Percentiles rank a stretch among this genome's conserved stretches.
phyloP scores from a whole-genome alignment of 2,113 vertebrate species.

The Pseudois nayaur region DNA sequence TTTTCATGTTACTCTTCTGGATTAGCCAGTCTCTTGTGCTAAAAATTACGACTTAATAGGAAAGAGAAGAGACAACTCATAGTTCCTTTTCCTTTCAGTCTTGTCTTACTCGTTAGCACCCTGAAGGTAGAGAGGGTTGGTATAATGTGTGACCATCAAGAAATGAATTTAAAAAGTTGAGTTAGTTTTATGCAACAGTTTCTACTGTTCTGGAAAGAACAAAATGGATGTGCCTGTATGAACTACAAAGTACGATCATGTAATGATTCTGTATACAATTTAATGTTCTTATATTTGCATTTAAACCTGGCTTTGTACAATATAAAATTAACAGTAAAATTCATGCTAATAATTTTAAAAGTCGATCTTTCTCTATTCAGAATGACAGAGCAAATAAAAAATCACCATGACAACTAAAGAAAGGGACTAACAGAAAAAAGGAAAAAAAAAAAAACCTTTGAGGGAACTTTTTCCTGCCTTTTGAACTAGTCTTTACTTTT shows the following conservation, averaged over 20 bases:
- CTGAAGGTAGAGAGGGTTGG: not conserved
- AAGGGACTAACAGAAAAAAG: not conserved
- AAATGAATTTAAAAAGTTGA: not conserved
- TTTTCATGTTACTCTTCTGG: not conserved
- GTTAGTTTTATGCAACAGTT: not conserved
- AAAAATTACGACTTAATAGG: not conserved
- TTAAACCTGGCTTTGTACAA: not conserved
- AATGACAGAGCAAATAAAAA: slow-evolving; percentile 21
- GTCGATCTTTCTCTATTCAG: not conserved
- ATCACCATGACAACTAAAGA: not conserved
- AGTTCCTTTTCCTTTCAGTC: not conserved
- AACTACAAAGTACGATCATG: not conserved
- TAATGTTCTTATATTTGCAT: not conserved
- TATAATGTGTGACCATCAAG: not conserved
- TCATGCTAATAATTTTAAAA: not conserved
- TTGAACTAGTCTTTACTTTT: not conserved
- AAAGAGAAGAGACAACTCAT: not conserved
- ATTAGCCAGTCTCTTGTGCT: not conserved
- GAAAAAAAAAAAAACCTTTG: not conserved
- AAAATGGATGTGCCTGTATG: not conserved
- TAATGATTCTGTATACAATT: not conserved
- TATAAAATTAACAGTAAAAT: not conserved
- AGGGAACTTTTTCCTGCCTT: not conserved
- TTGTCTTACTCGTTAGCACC: not conserved
- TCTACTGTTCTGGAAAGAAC: not conserved